Conservation (phyloP, 2,888 invertebrate genomes). For the Cyaniris semiargus region DNA sequence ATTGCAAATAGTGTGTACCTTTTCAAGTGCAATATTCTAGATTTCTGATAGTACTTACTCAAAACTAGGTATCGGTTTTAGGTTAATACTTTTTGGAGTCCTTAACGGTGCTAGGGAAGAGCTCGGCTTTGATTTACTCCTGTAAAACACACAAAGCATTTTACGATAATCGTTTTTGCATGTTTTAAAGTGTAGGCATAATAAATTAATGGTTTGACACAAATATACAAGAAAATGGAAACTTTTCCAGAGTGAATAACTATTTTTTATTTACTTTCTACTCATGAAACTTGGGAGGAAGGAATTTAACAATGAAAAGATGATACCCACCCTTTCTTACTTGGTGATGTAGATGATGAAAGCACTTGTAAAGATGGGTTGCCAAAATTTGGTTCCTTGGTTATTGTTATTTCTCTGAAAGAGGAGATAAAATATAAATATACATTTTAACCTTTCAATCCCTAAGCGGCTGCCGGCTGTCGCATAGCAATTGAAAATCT, state of each 20-base stretch:
- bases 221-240: too few species aligned
- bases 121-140: not conserved
- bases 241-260: too few species aligned
- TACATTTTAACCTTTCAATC: too few species aligned
- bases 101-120: not conserved
- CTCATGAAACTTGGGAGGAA: too few species aligned
- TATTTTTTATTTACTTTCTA: too few species aligned
- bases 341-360: not conserved
- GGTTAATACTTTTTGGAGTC: not conserved
- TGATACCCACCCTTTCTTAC: not conserved
- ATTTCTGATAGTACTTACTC: not conserved
- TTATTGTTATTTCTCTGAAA: conserved; percentile 40
- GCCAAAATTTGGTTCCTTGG: conserved; percentile 38
- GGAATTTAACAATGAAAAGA: not conserved
- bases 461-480: too few species aligned
- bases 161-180: not conserved
- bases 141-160: not conserved
- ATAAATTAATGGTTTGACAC: not conserved
- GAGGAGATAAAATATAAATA: not conserved
- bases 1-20: not conserved
- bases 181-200: not conserved
- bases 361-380: not conserved
- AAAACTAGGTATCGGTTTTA: not conserved
- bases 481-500: too few species aligned
- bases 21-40: not conserved